Conservation (phyloP, 2,888 invertebrate genomes). For the Teleiodes luculella region DNA sequence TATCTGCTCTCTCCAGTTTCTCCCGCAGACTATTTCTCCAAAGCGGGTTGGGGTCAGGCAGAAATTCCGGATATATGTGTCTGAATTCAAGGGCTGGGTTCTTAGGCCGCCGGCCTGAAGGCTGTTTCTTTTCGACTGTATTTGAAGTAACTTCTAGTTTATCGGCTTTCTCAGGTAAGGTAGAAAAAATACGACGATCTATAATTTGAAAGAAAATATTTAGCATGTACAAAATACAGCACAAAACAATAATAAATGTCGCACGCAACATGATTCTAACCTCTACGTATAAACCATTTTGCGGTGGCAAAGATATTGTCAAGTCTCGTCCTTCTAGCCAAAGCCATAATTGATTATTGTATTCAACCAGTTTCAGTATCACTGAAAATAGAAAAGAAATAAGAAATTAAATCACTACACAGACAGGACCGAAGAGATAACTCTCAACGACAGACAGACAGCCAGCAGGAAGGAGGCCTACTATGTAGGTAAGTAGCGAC, state of each 20-base stretch:
- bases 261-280: conserved; percentile 38
- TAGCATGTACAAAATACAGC: not conserved
- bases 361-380: not conserved
- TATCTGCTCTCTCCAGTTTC: conserved; percentile 93
- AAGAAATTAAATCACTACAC: too few species aligned
- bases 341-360: conserved; percentile 46
- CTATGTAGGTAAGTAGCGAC: too few species aligned
- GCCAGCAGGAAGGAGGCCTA: too few species aligned
- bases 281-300: conserved; percentile 64
- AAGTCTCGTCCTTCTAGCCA: conserved; percentile 43
- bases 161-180: conserved; percentile 48
- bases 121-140: conserved; percentile 27
- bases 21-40: conserved; percentile 90
- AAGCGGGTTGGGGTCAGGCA: conserved; percentile 89
- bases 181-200: conserved; percentile 55
- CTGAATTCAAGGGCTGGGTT: conserved; percentile 77
- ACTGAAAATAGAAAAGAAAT: too few species aligned
- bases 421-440: too few species aligned
- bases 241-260: not conserved
- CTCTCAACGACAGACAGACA: too few species aligned
- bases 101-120: conserved; percentile 33
- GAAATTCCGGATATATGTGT: conserved; percentile 92
- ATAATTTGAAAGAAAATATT: conserved; percentile 18
- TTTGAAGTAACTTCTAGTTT: conserved; percentile 26
- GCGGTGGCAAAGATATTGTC: conserved; percentile 44